A percentile compares a stretch with the other conserved stretches of the same genome.
phyloP scores from a whole-genome alignment of 2,888 invertebrate genomes.

The Autographa pulchrina region DNA sequence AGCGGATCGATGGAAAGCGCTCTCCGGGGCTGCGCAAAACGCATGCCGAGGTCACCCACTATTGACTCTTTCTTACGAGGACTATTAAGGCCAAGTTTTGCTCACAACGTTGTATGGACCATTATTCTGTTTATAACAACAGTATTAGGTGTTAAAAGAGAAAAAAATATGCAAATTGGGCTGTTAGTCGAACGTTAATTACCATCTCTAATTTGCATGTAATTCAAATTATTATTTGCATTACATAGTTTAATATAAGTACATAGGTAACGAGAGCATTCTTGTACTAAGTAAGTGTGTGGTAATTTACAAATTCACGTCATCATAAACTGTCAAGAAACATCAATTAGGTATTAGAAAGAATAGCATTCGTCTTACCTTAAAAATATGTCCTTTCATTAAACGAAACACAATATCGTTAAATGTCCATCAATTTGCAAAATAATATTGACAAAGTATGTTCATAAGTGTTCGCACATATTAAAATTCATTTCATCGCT shows the following conservation, averaged over 20 bases:
- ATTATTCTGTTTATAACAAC: not conserved
- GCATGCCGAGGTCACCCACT: constrained; percentile 58
- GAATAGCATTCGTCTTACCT: too few relatives aligned
- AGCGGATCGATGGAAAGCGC: constrained; percentile 52
- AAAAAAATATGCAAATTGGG: not conserved
- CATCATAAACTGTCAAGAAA: too few relatives aligned
- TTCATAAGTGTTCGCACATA: not conserved
- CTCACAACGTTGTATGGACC: constrained; percentile 2
- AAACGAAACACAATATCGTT: too few relatives aligned
- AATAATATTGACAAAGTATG: not conserved
- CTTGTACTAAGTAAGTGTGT: too few relatives aligned
- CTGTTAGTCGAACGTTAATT: too few relatives aligned
- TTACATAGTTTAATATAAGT: too few relatives aligned
- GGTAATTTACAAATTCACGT: too few relatives aligned
- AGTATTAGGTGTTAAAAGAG: not conserved
- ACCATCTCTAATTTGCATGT: too few relatives aligned
- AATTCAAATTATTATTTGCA: too few relatives aligned
- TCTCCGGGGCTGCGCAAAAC: constrained; percentile 40
- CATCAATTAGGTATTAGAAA: too few relatives aligned
- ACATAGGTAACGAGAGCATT: too few relatives aligned
- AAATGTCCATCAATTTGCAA: not conserved
- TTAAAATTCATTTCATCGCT: not conserved
- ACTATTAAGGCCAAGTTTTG: constrained; percentile 34
- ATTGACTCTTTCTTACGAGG: constrained; percentile 55
- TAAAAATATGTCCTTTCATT: too few relatives aligned